Percentiles rank a stretch among this genome's conserved stretches.
These are phyloP conservation scores for Ammodytes dubius DNA, from an alignment of 2,113 vertebrate genomes.

Conservation along the genomic window DNA sequence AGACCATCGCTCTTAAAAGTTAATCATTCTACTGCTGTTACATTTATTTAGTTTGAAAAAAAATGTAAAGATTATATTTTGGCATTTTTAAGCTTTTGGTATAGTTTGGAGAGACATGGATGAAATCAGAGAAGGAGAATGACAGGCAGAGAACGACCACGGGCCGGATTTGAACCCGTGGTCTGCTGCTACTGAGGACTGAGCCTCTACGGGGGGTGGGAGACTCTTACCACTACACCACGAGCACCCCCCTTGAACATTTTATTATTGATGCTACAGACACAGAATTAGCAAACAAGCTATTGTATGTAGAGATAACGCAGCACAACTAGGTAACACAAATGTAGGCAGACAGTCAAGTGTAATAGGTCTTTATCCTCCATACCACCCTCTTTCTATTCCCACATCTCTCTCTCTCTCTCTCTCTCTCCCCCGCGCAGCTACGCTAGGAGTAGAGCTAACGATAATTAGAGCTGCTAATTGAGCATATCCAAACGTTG, in stretches of 20 bases:
- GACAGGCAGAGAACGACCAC: too few relatives aligned
- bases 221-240: too few relatives aligned
- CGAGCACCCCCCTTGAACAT: too few relatives aligned
- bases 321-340: neutral
- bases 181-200: too few relatives aligned
- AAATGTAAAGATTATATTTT: too few relatives aligned
- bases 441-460: constrained; percentile 49
- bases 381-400: neutral
- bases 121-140: too few relatives aligned
- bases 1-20: neutral
- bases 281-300: constrained; percentile 30
- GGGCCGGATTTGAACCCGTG: too few relatives aligned
- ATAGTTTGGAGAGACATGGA: too few relatives aligned
- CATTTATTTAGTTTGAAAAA: constrained; percentile 20
- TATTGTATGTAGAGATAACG: constrained; percentile 4
- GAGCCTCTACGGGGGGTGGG: too few relatives aligned
- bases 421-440: constrained; percentile 23
- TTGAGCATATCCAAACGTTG: constrained; percentile 78
- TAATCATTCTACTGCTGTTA: constrained; percentile 18
- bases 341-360: neutral
- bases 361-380: constrained; percentile 7
- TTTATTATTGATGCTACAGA: constrained; percentile 10
- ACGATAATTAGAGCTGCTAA: constrained; percentile 75
- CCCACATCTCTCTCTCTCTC: constrained; percentile 12
- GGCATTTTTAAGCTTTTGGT: too few relatives aligned